Conservation (phyloP, 2,797 vertebrate genomes). For the Novumbra hubbsi region DNA sequence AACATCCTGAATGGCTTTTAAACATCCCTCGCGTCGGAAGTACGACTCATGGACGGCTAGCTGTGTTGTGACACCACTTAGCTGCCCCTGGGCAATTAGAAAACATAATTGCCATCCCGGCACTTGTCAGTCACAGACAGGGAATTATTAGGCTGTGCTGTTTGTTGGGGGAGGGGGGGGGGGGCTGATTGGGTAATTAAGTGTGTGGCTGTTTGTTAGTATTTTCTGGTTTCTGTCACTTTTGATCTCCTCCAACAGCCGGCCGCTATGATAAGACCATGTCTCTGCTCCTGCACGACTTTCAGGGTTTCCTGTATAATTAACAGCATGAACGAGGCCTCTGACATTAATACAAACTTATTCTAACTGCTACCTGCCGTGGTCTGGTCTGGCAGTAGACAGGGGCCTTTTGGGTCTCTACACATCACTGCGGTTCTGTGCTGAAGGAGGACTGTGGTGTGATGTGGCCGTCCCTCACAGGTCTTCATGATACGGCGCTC, state of each 20-base stretch:
- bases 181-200: conserved; percentile 51
- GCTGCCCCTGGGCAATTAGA: conserved; percentile 48
- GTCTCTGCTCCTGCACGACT: conserved; percentile 15
- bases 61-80: conserved; percentile 7
- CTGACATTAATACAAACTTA: background rate
- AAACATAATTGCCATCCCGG: conserved; percentile 51
- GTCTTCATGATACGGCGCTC: conserved; percentile 82
- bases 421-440: background rate
- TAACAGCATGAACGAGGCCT: conserved; percentile 22
- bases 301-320: conserved; percentile 11
- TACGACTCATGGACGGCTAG: background rate
- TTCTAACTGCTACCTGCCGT: background rate
- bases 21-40: background rate
- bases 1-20: conserved; percentile 5
- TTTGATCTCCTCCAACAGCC: conserved; percentile 46
- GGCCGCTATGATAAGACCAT: conserved; percentile 49
- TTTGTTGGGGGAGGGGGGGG: conserved; percentile 37
- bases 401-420: background rate
- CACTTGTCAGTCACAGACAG: conserved; percentile 38
- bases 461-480: conserved; percentile 57
- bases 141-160: conserved; percentile 37
- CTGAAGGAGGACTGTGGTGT: background rate
- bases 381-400: background rate
- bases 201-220: conserved; percentile 37
- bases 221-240: conserved; percentile 37